Evolutionary conservation across 1,140 invertebrate genomes (phyloP), one percentile per base, ranked within the genome.

Genomic region (Pachypeltis micranthus): DNA sequence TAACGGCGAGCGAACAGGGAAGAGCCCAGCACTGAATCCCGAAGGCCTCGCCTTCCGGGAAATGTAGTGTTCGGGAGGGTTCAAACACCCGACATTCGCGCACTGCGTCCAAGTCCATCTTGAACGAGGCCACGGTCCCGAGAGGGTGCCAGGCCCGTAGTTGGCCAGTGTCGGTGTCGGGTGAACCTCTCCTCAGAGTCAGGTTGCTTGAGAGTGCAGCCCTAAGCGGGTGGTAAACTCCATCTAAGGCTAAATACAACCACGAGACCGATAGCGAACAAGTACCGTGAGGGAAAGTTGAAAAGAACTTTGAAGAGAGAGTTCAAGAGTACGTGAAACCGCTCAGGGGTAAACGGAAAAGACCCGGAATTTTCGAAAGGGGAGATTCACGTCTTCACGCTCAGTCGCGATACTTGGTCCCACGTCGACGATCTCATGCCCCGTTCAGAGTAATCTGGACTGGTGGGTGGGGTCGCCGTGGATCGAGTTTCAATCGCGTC

Each of bases 221-320:
- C 80, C 83, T 80, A 88, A 88, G 80, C 74, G 77, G 83, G 85
- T 85, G 84, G 83, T 87, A 87, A 85, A 86, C 80, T 85, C 80
- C 85, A 85, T 85, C 85, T 84, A 89, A 88, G 81, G 83, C 85
- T 88, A 88, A 89, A 88, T 88, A 88, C 79, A 66, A 75, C 77
- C 80, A 79, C 78, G 85, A 88, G 84, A 85, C 85, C 85, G 85
- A 90, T 87, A 90, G 86, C 82, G 79, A 85, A 90, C 85, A 88
- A 90, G 86, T 90, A 89, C 85, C 83, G 86, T 86, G 85, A 89
- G 83, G 87, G 85, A 89, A 90, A 88, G 85, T 84, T 88, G 85
- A 84, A 88, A 88, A 88, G 84, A 80, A 87, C 84, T 87, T 86
- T 88, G 85, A 87, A 88, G 80, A 88, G 85, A 87, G 86, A 88